Conservation (phyloP, 1,140 invertebrate genomes). For the Formica exsecta region DNA sequence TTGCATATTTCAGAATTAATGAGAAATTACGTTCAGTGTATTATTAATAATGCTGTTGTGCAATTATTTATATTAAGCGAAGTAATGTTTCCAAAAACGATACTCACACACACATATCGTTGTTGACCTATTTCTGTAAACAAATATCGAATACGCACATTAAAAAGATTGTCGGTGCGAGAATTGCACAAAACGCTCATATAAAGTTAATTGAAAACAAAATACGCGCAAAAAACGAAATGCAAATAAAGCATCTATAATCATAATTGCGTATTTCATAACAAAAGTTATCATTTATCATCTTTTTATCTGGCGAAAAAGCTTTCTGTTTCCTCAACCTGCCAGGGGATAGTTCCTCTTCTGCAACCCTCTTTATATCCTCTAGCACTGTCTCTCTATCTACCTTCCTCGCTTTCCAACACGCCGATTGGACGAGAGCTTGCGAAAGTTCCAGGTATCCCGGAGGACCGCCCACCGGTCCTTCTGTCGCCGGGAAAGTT, state of each 20-base stretch:
- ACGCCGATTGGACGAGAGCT: conserved; percentile 82
- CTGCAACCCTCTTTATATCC: conserved; percentile 2
- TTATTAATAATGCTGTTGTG: neutral
- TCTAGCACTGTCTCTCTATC: conserved; percentile 54
- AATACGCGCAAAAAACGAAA: neutral
- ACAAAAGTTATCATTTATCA: conserved; percentile 74
- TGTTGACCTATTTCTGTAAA: neutral
- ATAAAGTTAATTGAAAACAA: neutral
- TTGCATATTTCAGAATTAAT: neutral
- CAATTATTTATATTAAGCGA: too few relatives aligned
- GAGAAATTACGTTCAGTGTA: neutral
- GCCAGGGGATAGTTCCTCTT: neutral
- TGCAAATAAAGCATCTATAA: conserved; percentile 43
- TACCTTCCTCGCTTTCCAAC: conserved; percentile 61
- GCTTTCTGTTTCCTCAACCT: conserved; percentile 12
- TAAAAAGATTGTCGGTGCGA: neutral
- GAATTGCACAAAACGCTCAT: neutral
- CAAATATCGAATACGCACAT: conserved; percentile 11
- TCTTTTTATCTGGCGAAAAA: conserved; percentile 66
- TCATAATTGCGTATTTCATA: conserved; percentile 68
- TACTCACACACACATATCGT: neutral
- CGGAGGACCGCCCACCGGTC: conserved; percentile 80
- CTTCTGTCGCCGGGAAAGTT: conserved; percentile 81
- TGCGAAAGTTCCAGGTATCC: conserved; percentile 84
- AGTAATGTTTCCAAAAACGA: neutral